These are phyloP conservation scores for Pemphredon lugubris DNA, from an alignment of 2,888 invertebrate species.

Conservation along the genomic window DNA sequence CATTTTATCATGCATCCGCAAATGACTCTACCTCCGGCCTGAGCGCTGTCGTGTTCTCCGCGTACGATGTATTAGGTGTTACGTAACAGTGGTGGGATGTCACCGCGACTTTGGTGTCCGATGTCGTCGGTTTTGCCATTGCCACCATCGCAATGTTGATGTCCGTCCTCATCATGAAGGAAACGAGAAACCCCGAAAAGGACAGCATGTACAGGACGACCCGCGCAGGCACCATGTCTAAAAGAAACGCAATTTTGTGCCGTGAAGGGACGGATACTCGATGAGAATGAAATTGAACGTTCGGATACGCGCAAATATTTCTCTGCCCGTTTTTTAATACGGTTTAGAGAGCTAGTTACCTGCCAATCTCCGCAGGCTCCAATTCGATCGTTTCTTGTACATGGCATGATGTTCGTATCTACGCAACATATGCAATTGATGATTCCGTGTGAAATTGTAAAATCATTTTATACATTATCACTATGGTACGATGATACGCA, in stretches of 20 bases:
- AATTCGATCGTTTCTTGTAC: conserved; percentile 66
- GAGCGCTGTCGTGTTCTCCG: conserved; percentile 49
- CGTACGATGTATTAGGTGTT: conserved; percentile 56
- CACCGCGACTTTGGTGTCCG: conserved; percentile 56
- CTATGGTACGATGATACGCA: too few relatives aligned
- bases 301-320: too few relatives aligned
- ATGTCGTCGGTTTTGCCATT: conserved; percentile 82
- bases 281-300: background rate
- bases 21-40: conserved; percentile 56
- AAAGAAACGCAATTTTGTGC: conserved; percentile 3
- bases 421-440: conserved; percentile 45
- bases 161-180: conserved; percentile 90
- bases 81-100: conserved; percentile 74
- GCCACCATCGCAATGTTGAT: conserved; percentile 88
- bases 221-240: conserved; percentile 86
- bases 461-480: too few relatives aligned
- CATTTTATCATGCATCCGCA: conserved; percentile 1
- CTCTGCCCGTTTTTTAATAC: too few relatives aligned
- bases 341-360: conserved; percentile 53
- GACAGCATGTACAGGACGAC: conserved; percentile 87
- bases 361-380: conserved; percentile 59
- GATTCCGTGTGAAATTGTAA: too few relatives aligned
- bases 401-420: conserved; percentile 72
- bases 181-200: conserved; percentile 88
- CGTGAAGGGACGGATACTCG: background rate